Evolutionary conservation across 2,113 vertebrate genomes (phyloP).

Genomic region (Eurystomus gularis): DNA sequence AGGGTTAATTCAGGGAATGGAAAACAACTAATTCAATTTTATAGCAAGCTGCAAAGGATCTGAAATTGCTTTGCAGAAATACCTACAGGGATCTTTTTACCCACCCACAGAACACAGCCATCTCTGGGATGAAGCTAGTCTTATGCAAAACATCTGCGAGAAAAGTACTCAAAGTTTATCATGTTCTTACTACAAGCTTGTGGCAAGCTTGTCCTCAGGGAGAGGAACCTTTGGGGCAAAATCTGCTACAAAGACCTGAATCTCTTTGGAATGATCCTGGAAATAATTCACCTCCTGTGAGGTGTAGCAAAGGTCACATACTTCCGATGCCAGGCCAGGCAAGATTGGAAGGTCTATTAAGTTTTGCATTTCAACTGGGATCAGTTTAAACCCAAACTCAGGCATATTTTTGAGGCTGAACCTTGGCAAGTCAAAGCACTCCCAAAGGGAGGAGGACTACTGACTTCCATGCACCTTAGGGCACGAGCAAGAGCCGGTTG

Average conservation of each 20-base stretch:
- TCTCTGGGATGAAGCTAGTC: background rate
- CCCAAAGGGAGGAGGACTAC: background rate
- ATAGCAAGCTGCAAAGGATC: background rate
- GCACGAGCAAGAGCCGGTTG: background rate
- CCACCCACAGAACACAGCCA: background rate
- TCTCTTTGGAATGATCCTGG: background rate
- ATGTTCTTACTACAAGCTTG: background rate
- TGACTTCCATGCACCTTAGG: background rate
- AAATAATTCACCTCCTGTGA: background rate
- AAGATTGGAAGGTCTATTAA: background rate
- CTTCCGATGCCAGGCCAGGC: background rate
- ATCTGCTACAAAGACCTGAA: background rate
- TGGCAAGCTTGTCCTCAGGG: background rate
- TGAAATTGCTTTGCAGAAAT: conserved; percentile 10
- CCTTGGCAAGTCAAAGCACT: background rate
- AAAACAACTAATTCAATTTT: conserved; percentile 54
- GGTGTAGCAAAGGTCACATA: background rate
- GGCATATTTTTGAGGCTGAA: background rate
- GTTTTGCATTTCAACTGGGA: background rate
- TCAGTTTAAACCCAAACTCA: background rate
- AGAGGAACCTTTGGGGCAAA: background rate
- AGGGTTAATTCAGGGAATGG: conserved; percentile 54
- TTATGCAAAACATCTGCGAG: conserved; percentile 20
- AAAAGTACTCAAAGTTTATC: background rate
- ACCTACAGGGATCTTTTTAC: conserved; percentile 36